phyloP scores from a whole-genome alignment of 2,113 vertebrate species.

The Hippocampus abdominalis region DNA sequence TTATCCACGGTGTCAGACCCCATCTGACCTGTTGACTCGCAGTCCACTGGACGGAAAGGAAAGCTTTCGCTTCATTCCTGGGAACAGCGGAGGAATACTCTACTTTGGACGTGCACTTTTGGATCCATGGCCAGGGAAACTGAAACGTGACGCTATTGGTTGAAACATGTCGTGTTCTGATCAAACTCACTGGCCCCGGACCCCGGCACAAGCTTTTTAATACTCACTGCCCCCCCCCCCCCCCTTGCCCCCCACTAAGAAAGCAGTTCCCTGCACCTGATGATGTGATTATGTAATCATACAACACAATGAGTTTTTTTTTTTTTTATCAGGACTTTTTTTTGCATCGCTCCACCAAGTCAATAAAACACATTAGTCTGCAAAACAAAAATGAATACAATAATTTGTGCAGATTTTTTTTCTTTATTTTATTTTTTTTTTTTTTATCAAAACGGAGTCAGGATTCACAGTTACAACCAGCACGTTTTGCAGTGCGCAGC shows the following conservation, averaged over 20 bases:
- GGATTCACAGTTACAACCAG: too few relatives aligned
- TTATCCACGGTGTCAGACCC: constrained; percentile 62
- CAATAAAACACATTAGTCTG: too few relatives aligned
- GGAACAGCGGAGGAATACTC: background rate
- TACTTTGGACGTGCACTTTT: background rate
- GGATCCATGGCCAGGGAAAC: too few relatives aligned
- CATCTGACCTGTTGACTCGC: constrained; percentile 58
- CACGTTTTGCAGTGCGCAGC: too few relatives aligned
- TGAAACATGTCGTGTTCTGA: background rate
- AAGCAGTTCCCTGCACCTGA: background rate
- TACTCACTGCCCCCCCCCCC: background rate
- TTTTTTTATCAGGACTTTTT: constrained; percentile 36
- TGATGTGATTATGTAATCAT: constrained; percentile 31
- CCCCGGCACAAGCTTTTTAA: background rate
- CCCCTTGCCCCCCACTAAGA: background rate
- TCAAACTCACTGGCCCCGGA: background rate
- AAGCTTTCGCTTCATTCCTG: constrained; percentile 2
- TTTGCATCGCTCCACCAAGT: constrained; percentile 28
- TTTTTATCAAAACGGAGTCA: too few relatives aligned
- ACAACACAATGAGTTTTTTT: constrained; percentile 29
- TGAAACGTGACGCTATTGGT: too few relatives aligned
- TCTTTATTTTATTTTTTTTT: too few relatives aligned
- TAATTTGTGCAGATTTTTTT: too few relatives aligned
- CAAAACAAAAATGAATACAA: too few relatives aligned
- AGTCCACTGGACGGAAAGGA: constrained; percentile 44